Percentiles rank a stretch among this genome's conserved stretches.
Evolutionary conservation across 23 tunicate species (phyloP).

Genomic region (Ascidia mentula): DNA sequence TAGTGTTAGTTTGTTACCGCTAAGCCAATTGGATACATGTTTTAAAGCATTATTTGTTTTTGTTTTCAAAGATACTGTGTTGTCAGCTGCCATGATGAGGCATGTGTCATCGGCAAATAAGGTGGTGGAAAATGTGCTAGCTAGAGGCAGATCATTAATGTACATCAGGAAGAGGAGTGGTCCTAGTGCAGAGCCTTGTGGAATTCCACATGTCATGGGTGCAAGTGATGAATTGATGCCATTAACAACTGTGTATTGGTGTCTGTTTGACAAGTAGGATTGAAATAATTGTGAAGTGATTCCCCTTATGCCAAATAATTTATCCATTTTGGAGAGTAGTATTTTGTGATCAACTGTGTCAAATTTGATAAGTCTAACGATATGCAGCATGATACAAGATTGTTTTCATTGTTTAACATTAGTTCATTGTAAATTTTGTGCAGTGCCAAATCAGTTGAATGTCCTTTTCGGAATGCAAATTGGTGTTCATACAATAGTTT

Average conservation of each 20-base stretch:
- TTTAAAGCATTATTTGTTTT: slow-evolving; percentile 5
- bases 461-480: slow-evolving; percentile 19
- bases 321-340: slow-evolving; percentile 11
- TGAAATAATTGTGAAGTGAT: background rate
- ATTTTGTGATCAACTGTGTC: slow-evolving; percentile 23
- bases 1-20: slow-evolving; percentile 15
- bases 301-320: slow-evolving; percentile 17
- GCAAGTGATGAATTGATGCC: background rate
- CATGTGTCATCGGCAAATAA: slow-evolving; percentile 30
- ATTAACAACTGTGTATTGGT: background rate
- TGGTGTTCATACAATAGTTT: slow-evolving; percentile 2
- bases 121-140: background rate
- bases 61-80: background rate
- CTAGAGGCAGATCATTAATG: slow-evolving; percentile 9
- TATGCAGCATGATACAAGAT: background rate
- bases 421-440: background rate
- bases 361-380: slow-evolving; percentile 17
- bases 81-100: background rate
- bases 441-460: slow-evolving; percentile 19
- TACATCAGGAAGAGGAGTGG: slow-evolving; percentile 14
- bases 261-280: slow-evolving; percentile 12
- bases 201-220: background rate
- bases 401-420: background rate
- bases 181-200: slow-evolving; percentile 29
- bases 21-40: slow-evolving; percentile 6